Percentiles rank a stretch among this genome's conserved stretches.
phyloP scores from a whole-genome alignment of 2,113 vertebrate species.

The Callipepla squamata region DNA sequence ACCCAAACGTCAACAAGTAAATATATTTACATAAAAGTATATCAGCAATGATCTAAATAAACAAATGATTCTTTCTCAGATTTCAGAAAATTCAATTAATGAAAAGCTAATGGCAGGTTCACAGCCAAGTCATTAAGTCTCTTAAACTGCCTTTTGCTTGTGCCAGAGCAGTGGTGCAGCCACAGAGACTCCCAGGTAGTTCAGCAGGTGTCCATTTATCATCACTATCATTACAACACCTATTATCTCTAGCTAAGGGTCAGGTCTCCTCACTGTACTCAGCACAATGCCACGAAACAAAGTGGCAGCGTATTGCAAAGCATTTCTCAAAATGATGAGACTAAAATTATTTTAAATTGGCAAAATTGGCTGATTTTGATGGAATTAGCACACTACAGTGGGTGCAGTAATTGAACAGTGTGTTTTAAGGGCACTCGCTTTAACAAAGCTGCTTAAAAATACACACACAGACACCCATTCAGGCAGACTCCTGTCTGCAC shows the following conservation, averaged over 20 bases:
- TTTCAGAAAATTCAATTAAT: conserved; percentile 4
- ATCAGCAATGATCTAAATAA: neutral
- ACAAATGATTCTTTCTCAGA: neutral
- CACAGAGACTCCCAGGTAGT: neutral
- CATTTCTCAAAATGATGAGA: neutral
- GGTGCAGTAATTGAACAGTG: neutral
- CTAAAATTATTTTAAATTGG: neutral
- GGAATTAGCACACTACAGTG: neutral
- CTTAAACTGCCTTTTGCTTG: neutral
- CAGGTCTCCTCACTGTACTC: neutral
- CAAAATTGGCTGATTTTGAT: neutral
- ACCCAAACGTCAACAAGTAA: neutral
- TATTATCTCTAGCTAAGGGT: neutral
- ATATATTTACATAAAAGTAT: neutral
- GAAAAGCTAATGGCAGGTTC: conserved; percentile 12
- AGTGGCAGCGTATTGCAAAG: neutral
- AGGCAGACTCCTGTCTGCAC: neutral
- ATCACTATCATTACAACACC: neutral
- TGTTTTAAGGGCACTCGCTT: neutral
- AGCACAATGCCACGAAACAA: neutral
- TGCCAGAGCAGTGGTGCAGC: neutral
- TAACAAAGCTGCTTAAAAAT: neutral
- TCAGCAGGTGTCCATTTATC: neutral
- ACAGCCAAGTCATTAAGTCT: neutral
- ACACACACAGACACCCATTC: neutral